These are phyloP conservation scores for Contarinia nasturtii DNA, from an alignment of 1,140 invertebrate species.

Conservation along the genomic window DNA sequence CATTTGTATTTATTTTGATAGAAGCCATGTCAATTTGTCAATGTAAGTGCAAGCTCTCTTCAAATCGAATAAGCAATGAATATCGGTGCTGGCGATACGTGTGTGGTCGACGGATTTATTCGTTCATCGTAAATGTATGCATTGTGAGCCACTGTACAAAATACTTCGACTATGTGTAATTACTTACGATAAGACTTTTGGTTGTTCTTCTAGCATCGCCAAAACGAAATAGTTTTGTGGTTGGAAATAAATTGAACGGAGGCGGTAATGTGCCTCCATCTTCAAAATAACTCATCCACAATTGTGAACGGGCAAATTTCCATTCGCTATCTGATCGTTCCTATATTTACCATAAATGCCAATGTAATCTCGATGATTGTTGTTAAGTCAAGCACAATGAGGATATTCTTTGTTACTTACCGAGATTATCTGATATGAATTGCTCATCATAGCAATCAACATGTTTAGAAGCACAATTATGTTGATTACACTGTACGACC, in stretches of 20 bases:
- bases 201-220: conserved; percentile 26
- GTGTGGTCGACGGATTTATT: not conserved
- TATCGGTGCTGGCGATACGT: too few relatives aligned
- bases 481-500: conserved; percentile 78
- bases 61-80: too few relatives aligned
- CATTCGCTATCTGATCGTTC: conserved; percentile 76
- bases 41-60: too few relatives aligned
- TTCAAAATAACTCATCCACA: conserved; percentile 90
- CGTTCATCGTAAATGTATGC: not conserved
- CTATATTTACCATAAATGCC: conserved; percentile 23
- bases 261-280: conserved; percentile 68
- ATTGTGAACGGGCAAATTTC: conserved; percentile 75
- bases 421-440: conserved; percentile 83
- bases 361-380: not conserved
- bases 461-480: conserved; percentile 84
- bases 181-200: conserved; percentile 27
- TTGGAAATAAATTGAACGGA: conserved; percentile 75
- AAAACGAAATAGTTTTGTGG: conserved; percentile 34
- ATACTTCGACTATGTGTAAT: not conserved
- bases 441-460: conserved; percentile 94
- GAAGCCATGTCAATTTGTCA: too few relatives aligned
- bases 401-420: conserved; percentile 29
- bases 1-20: too few relatives aligned
- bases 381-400: not conserved
- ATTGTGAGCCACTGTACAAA: not conserved